Percentiles rank a stretch among this genome's conserved stretches.
These are phyloP conservation scores for Unio delphinus DNA, from an alignment of 2,888 invertebrate species.

Conservation along the genomic window DNA sequence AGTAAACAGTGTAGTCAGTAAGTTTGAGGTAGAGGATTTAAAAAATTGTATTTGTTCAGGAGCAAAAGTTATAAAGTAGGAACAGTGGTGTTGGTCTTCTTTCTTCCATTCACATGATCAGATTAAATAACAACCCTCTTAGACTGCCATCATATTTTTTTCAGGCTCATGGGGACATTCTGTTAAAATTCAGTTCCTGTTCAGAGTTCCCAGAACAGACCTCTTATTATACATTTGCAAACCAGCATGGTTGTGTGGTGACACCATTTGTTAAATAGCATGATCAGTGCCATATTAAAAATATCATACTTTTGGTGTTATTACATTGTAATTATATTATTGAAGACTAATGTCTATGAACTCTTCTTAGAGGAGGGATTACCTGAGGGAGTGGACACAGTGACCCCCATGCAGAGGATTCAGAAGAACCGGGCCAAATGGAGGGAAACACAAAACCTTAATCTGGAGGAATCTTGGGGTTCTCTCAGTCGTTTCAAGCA, in stretches of 20 bases:
- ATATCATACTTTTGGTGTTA: background rate
- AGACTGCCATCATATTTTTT: too few relatives aligned
- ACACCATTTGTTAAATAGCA: too few relatives aligned
- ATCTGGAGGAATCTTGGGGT: constrained; percentile 70
- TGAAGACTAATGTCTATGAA: background rate
- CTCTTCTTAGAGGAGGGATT: background rate
- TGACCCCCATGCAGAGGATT: constrained; percentile 65
- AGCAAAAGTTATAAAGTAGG: background rate
- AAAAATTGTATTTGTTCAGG: background rate
- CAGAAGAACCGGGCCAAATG: constrained; percentile 62
- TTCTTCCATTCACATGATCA: background rate
- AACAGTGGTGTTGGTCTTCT: background rate
- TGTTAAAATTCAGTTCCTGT: too few relatives aligned
- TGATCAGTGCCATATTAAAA: background rate
- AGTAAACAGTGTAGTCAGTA: too few relatives aligned
- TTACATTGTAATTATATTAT: background rate
- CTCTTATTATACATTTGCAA: too few relatives aligned
- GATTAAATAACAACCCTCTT: too few relatives aligned
- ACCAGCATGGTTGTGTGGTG: too few relatives aligned
- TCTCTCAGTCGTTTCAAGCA: constrained; percentile 69
- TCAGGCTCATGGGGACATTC: too few relatives aligned
- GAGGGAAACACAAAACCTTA: constrained; percentile 56
- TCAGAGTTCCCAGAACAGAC: too few relatives aligned
- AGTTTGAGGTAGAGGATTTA: background rate
- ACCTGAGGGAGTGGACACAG: constrained; percentile 20